Evolutionary conservation across 2,113 vertebrate species (phyloP), one percentile per base, ranked within the genome.

Genomic region (Lepus americanus): DNA sequence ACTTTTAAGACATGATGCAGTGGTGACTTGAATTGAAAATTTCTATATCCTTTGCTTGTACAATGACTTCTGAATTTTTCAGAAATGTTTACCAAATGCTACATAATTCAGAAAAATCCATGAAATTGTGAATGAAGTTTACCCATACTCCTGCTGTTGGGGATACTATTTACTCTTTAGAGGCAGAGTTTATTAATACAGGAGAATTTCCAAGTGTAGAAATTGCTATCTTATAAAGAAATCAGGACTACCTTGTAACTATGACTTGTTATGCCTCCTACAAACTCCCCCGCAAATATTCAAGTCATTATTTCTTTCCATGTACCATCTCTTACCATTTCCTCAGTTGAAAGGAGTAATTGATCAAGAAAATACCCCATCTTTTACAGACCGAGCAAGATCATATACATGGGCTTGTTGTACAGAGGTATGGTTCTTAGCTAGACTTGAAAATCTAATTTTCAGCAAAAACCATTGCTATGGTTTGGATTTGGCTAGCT

Each of bases 31-130:
- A 89, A 82, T 87, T 29, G n/a, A 55, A 89, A 74, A 44, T 51
- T 88, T 72, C n/a, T 93, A 67, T 8, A n/a, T 55, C 25, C 22
- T 82, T 92, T 91, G 59, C 49, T 95, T 63, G 66, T 79, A 33
- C 25, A 72, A 6, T 79, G 19, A 84, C 61, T 95, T 89, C 69
- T 88, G 9, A 33, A 36, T n/a, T 89, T 94, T 89, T 90, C 1
- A 95, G 55, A 86, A 96, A 39, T 93, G 9, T 85, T 87, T 86
- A 64, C 49, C 63, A 87, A 89, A 84, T 95, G 76, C 53, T 80
- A 64, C 79, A 44, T 93, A 73, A 73, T 77, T 88, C 55, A 66
- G 63, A 19, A 90, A 84, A 81, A 36, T 66, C 10, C 39, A 92
- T 90, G 49, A 63, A 67, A 66, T 93, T 86, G 33, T 93, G 59